Evolutionary conservation across 1,140 invertebrate genomes (phyloP).

Genomic region (Sesamia nonagrioides): DNA sequence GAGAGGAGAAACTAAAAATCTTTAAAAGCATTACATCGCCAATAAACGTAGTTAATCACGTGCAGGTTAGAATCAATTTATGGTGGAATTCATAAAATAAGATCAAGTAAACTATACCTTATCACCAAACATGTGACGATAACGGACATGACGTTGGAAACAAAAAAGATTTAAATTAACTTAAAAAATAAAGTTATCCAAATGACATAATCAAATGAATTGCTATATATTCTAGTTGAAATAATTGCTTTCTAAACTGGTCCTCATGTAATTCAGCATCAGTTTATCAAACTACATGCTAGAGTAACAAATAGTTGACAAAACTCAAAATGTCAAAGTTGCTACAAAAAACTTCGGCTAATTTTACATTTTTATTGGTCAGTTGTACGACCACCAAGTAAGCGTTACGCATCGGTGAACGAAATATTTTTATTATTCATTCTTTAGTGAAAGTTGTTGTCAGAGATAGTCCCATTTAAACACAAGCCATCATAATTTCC

Average conservation of each 20-base stretch:
- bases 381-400: constrained; percentile 1
- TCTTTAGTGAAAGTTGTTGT: constrained; percentile 50
- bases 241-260: no score
- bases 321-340: neutral
- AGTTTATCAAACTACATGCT: no score
- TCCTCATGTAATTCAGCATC: no score
- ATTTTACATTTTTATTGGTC: constrained; percentile 50
- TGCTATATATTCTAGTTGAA: no score
- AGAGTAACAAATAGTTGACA: constrained; percentile 40
- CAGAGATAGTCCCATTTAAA: constrained; percentile 37
- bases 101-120: no score
- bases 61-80: neutral
- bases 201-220: no score
- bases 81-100: neutral
- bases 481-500: constrained; percentile 49
- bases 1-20: neutral
- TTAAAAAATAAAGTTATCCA: no score
- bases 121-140: no score
- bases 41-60: neutral
- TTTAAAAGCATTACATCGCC: neutral
- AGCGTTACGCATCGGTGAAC: constrained; percentile 45
- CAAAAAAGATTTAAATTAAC: no score
- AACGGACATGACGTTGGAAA: no score
- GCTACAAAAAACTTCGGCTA: constrained; percentile 40
- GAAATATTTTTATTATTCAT: constrained; percentile 52